These are phyloP conservation scores for Cephalotes varians DNA, from an alignment of 2,888 invertebrate species.

Conservation along the genomic window DNA sequence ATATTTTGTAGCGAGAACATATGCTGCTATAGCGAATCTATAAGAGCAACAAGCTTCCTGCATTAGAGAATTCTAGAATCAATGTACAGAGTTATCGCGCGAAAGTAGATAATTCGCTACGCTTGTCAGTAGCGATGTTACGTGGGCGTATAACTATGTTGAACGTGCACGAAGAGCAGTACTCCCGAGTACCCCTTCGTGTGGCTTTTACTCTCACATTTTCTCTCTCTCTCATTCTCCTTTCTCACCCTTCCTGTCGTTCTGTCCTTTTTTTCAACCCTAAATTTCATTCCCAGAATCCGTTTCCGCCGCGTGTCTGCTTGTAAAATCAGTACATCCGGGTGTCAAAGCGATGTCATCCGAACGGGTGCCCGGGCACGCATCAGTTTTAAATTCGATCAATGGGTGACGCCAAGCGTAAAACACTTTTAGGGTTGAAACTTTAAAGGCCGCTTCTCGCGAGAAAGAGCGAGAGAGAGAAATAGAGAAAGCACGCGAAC, in stretches of 20 bases:
- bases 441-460: conserved; percentile 82
- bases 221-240: conserved; percentile 47
- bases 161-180: conserved; percentile 43
- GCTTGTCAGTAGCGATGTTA: conserved; percentile 59
- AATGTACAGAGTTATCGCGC: conserved; percentile 40
- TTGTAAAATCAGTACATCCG: conserved; percentile 86
- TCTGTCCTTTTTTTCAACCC: conserved; percentile 71
- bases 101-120: conserved; percentile 59
- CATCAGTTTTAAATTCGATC: conserved; percentile 85
- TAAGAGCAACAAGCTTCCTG: conserved; percentile 55
- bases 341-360: conserved; percentile 85
- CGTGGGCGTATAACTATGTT: conserved; percentile 56
- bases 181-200: conserved; percentile 40
- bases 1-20: background rate
- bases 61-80: conserved; percentile 46
- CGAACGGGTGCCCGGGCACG: conserved; percentile 76
- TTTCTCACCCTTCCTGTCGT: conserved; percentile 24
- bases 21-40: background rate
- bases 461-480: conserved; percentile 60
- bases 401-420: conserved; percentile 85
- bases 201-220: conserved; percentile 46
- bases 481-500: conserved; percentile 41
- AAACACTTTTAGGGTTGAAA: conserved; percentile 86
- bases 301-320: conserved; percentile 85
- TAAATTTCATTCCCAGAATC: conserved; percentile 85